Conservation (phyloP, 2,888 invertebrate genomes). For the Ormyrus rosae region DNA sequence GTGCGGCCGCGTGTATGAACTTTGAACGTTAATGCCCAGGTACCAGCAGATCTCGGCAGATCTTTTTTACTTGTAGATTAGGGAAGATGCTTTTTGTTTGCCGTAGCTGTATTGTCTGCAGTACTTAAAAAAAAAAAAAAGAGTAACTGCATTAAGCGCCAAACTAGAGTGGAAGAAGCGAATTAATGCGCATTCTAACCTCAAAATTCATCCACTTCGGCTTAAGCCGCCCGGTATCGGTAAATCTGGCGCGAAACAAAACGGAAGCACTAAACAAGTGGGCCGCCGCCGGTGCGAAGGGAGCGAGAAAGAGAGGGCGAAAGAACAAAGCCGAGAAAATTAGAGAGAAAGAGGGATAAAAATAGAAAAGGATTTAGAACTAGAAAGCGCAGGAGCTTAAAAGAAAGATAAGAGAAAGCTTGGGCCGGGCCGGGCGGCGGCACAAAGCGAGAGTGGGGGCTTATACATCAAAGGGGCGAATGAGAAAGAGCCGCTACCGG, state of each 20-base stretch:
- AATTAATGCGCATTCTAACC: too few relatives aligned
- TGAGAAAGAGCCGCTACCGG: neutral
- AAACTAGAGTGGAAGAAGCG: too few relatives aligned
- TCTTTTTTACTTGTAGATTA: too few relatives aligned
- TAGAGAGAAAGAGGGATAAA: constrained; percentile 31
- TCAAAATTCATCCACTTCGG: too few relatives aligned
- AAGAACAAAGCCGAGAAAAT: constrained; percentile 33
- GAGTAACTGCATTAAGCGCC: too few relatives aligned
- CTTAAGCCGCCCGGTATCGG: neutral
- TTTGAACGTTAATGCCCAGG: too few relatives aligned
- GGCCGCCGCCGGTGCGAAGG: neutral
- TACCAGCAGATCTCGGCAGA: too few relatives aligned
- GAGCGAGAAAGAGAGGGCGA: too few relatives aligned
- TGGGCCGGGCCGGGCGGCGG: neutral
- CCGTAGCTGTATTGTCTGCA: too few relatives aligned
- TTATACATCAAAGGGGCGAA: constrained; percentile 28
- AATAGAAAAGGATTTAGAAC: constrained; percentile 46
- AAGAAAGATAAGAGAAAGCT: constrained; percentile 42
- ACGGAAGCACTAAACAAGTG: constrained; percentile 18
- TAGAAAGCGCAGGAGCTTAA: constrained; percentile 52
- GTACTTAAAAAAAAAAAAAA: too few relatives aligned
- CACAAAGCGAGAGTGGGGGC: constrained; percentile 1
- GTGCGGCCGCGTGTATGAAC: too few relatives aligned
- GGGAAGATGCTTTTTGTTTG: too few relatives aligned
- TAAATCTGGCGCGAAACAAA: constrained; percentile 15